Base-by-base conservation (phyloP, 2,888 invertebrate species). In the Dasypogon diadema region DNA sequence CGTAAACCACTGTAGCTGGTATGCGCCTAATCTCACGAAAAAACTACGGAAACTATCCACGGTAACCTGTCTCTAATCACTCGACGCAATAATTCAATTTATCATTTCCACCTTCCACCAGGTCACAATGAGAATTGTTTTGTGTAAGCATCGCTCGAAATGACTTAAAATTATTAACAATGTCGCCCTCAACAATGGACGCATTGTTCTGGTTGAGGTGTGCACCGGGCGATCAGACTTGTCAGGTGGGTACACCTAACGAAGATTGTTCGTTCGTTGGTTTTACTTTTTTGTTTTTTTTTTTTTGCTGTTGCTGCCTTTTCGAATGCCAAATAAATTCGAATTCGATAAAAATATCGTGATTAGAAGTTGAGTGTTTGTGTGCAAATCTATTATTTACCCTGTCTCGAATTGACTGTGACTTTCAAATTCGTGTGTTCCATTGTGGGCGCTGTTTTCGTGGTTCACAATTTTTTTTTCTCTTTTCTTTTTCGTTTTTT, bases 281-380 rank as follows among this genome's bases (percentile, higher is more conserved):
- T 3, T 34, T 16, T 21, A 6, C 16, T 34, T 60, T 60, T 60
- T 42, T 2, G 1, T 42, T 42, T 42, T 30, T 30, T 30, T 30
- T 14, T 26, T 26, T n/a, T n/a, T n/a, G n/a, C n/a, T n/a, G n/a
- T n/a, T n/a, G n/a, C n/a, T n/a, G 16, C 26, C 58, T 30, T 34
- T 37, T 37, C 60, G 37, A 60, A 30, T 60, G 37, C 21, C 60
- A 60, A 60, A 60, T 60, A 16, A 37, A 37, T 60, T 60, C 37
- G 21, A 37, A 60, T 60, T 21, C 60, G 37, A 60, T 60, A 37
- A 60, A 60, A 60, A 30, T 60, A 21, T 60, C 60, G 60, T 60
- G 60, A 42, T 42, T 42, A 42, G 42, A n/a, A 42, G 42, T n/a
- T 12, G 42, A 60, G 60, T 37, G 34, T 60, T 60, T 34, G 18